Evolutionary conservation across 2,797 vertebrate genomes (phyloP).

Genomic region (Danio choprae): DNA sequence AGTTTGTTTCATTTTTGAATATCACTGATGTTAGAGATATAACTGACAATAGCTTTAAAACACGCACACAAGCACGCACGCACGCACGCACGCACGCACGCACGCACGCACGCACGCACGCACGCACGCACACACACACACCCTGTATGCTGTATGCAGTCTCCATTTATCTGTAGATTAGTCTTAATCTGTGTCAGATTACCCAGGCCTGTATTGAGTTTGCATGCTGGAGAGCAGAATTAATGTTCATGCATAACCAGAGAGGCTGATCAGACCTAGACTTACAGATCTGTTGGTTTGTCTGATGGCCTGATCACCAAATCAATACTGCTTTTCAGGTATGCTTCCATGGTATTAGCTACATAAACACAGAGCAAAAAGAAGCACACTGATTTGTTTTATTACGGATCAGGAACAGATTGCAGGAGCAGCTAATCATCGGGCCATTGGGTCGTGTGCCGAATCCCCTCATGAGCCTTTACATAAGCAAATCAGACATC

Average conservation of each 20-base stretch:
- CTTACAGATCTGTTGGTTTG: constrained; percentile 75
- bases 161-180: neutral
- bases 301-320: constrained; percentile 73
- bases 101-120: too few relatives aligned
- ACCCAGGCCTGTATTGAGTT: neutral
- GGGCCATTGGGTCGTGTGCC: constrained; percentile 16
- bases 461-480: constrained; percentile 57
- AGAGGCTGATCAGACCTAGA: constrained; percentile 31
- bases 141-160: neutral
- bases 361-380: constrained; percentile 57
- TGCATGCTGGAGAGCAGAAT: constrained; percentile 15
- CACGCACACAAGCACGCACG: too few relatives aligned
- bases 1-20: too few relatives aligned
- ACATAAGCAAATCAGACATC: constrained; percentile 40
- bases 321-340: constrained; percentile 74
- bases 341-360: constrained; percentile 66
- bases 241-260: constrained; percentile 43
- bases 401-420: constrained; percentile 51
- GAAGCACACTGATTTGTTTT: constrained; percentile 69
- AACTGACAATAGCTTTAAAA: too few relatives aligned
- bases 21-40: too few relatives aligned
- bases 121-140: too few relatives aligned
- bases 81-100: too few relatives aligned
- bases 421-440: constrained; percentile 53
- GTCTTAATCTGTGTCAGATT: constrained; percentile 12